Conservation (phyloP, 1,140 invertebrate species). For the Aphaenogaster rudis region DNA sequence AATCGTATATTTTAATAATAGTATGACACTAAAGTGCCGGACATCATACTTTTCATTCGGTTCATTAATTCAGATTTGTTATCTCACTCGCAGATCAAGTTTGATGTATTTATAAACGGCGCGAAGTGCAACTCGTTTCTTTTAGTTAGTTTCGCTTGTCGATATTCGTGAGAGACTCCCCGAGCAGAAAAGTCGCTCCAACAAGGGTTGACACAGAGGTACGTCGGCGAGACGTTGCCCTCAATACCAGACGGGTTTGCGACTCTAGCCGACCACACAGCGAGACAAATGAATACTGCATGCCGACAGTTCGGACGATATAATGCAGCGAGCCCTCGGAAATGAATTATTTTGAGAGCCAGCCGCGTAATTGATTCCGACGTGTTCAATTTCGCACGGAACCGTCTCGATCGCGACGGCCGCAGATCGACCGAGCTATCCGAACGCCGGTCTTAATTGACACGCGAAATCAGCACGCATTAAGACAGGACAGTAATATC, state of each 20-base stretch:
- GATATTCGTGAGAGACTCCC: background rate
- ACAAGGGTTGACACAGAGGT: background rate
- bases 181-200: slow-evolving; percentile 6
- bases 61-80: slow-evolving; percentile 5
- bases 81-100: background rate
- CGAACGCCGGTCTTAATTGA: slow-evolving; percentile 62
- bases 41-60: background rate
- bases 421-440: background rate
- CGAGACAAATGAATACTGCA: slow-evolving; percentile 61
- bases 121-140: background rate
- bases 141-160: slow-evolving; percentile 25
- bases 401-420: background rate
- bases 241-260: slow-evolving; percentile 34
- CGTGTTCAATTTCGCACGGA: slow-evolving; percentile 64
- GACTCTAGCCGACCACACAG: slow-evolving; percentile 4
- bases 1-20: background rate
- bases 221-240: slow-evolving; percentile 7
- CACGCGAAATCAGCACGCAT: slow-evolving; percentile 34
- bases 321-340: slow-evolving; percentile 25
- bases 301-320: slow-evolving; percentile 5
- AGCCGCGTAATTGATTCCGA: slow-evolving; percentile 68
- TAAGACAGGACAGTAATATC: slow-evolving; percentile 7
- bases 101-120: slow-evolving; percentile 19
- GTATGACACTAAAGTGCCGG: background rate
- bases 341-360: slow-evolving; percentile 67